phyloP scores from a whole-genome alignment of 2,113 vertebrate genomes.

The Amblyopsis rosae region DNA sequence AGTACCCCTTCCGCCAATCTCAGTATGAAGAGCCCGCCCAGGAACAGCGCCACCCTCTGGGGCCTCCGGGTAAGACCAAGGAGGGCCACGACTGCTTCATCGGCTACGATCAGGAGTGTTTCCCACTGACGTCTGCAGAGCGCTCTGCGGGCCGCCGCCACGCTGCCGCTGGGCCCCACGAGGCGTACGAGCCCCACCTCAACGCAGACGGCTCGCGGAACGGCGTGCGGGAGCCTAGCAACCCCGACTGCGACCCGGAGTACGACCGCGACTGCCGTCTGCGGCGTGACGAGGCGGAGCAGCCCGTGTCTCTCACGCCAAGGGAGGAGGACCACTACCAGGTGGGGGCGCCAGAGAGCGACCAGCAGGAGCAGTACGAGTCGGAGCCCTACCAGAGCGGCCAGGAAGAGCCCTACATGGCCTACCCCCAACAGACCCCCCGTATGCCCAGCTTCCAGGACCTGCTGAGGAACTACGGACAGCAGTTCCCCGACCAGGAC shows the following conservation, averaged over 20 bases:
- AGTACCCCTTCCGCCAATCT: slow-evolving; percentile 39
- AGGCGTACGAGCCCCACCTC: slow-evolving; percentile 74
- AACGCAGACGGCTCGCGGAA: slow-evolving; percentile 66
- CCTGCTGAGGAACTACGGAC: slow-evolving; percentile 70
- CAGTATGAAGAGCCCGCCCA: slow-evolving; percentile 53
- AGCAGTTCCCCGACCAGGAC: slow-evolving; percentile 66
- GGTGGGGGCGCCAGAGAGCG: slow-evolving; percentile 41
- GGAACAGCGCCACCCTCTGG: slow-evolving; percentile 68
- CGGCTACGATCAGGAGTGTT: slow-evolving; percentile 78
- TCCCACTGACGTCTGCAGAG: slow-evolving; percentile 53
- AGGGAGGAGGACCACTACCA: slow-evolving; percentile 48
- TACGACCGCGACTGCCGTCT: slow-evolving; percentile 77
- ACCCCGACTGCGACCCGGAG: slow-evolving; percentile 79
- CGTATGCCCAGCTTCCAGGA: slow-evolving; percentile 72
- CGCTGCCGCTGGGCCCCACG: slow-evolving; percentile 34
- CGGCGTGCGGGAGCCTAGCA: slow-evolving; percentile 68
- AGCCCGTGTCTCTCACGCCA: slow-evolving; percentile 13
- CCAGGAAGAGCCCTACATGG: slow-evolving; percentile 74
- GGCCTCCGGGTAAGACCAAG: slow-evolving; percentile 79
- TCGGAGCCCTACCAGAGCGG: slow-evolving; percentile 75
- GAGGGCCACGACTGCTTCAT: slow-evolving; percentile 81
- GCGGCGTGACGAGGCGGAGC: slow-evolving; percentile 63
- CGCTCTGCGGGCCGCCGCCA: slow-evolving; percentile 52
- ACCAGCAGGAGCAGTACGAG: slow-evolving; percentile 67
- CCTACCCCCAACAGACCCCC: slow-evolving; percentile 58